Evolutionary conservation across 2,113 vertebrate species (phyloP), one percentile per base, ranked within the genome.

Genomic region (Astur gentilis): DNA sequence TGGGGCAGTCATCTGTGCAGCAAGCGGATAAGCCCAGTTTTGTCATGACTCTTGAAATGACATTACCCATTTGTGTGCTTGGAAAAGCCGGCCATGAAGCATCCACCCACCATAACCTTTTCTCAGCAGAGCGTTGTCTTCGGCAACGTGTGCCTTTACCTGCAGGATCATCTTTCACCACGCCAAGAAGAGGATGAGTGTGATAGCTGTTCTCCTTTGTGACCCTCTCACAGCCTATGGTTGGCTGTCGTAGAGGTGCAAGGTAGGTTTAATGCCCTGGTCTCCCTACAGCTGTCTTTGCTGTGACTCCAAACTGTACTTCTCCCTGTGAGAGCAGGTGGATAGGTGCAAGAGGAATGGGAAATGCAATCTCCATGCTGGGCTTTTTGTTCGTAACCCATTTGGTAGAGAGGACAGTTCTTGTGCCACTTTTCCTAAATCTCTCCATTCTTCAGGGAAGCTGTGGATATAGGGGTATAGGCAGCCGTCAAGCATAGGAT

Each of bases 61-160:
- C 54, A 61, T 86, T 76, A 83, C 26, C 27, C 42, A 40, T 76
- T 90, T 22, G 5, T 34, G 84, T 26, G 22, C 49, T 75, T 94
- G 76, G 79, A 87, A 90, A 57, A 83, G 80, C 82, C 21, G 16
- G 45, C 58, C 34, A 20, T 40, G 84, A 95, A 65, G 15, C 62
- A 62, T 78, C 57, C 32, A 66, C 70, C 79, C 89, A 80, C 96
- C 93, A 19, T 87, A 96, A 92, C 47, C 62, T 96, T 95, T 95
- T 60, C 58, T 57, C 72, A 89, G 84, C 31, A 88, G 80, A 80
- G 66, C 80, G 71, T 92, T 25, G 14, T 72, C 81, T 82, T 77
- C 83, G 82, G 57, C 57, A 87, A 88, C 64, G 34, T 54, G 52
- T 50, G 38, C 58, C 13, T 94, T 92, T 81, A 55, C 70, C 50